Evolutionary conservation across 1,140 invertebrate species (phyloP).

Genomic region (Melanaphis sacchari): DNA sequence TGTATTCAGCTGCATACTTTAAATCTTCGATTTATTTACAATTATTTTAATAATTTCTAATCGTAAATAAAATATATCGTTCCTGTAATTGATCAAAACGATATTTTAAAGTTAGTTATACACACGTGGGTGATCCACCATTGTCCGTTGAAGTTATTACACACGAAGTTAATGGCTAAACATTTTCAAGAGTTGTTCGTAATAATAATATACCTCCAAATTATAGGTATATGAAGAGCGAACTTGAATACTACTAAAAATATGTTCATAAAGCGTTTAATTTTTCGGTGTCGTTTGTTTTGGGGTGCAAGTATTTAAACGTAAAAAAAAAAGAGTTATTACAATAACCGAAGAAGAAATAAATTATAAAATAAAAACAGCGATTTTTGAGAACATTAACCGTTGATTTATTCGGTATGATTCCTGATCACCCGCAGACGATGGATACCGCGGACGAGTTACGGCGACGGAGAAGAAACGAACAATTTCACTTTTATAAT

Average conservation of each 20-base stretch:
- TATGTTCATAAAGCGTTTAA: neutral
- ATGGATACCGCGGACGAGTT: neutral
- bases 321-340: neutral
- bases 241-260: neutral
- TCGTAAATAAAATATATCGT: no score
- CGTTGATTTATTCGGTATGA: neutral
- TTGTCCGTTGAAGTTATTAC: neutral
- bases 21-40: no score
- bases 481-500: neutral
- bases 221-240: neutral
- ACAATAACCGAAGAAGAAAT: neutral
- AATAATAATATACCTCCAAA: neutral
- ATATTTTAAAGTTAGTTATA: neutral
- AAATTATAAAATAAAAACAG: neutral
- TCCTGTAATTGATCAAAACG: no score
- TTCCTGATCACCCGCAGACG: neutral
- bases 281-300: neutral
- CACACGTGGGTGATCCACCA: neutral
- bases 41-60: no score
- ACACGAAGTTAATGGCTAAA: neutral
- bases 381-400: neutral
- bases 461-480: neutral
- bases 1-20: no score
- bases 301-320: neutral
- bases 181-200: neutral